A percentile compares a stretch with the other conserved stretches of the same genome.
These are phyloP conservation scores for Microctenopoma stevenorrisi DNA, from an alignment of 2,797 vertebrate species.

Conservation along the genomic window DNA sequence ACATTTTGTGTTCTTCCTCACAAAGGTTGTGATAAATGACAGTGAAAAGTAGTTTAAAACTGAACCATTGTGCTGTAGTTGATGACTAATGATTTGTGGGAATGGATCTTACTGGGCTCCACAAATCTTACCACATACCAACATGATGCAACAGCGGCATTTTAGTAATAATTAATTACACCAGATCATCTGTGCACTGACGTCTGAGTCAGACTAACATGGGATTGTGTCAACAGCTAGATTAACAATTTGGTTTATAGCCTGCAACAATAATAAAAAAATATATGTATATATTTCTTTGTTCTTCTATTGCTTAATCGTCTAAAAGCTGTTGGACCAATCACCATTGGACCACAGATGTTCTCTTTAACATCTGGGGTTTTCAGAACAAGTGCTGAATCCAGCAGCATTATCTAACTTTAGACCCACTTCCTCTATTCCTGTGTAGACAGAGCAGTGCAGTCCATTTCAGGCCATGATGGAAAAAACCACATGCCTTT, in stretches of 20 bases:
- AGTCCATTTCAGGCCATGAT: slow-evolving; percentile 56
- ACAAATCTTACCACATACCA: slow-evolving; percentile 61
- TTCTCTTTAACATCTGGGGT: slow-evolving; percentile 24
- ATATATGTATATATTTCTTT: too few relatives aligned
- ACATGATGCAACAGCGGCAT: slow-evolving; percentile 72
- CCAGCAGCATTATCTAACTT: slow-evolving; percentile 55
- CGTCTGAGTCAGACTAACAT: slow-evolving; percentile 14
- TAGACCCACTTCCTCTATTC: slow-evolving; percentile 75
- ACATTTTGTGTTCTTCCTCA: slow-evolving; percentile 47
- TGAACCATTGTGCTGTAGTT: slow-evolving; percentile 55
- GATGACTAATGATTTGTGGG: slow-evolving; percentile 75
- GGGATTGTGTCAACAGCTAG: slow-evolving; percentile 7
- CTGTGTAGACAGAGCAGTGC: slow-evolving; percentile 38
- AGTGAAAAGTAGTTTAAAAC: slow-evolving; percentile 69
- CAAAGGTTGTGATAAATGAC: slow-evolving; percentile 59
- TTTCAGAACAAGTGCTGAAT: slow-evolving; percentile 39
- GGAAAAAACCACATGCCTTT: slow-evolving; percentile 66
- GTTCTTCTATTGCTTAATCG: background rate
- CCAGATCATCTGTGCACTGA: slow-evolving; percentile 46
- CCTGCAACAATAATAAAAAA: background rate
- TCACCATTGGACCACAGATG: slow-evolving; percentile 4
- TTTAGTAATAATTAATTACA: slow-evolving; percentile 59
- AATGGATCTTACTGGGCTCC: slow-evolving; percentile 71
- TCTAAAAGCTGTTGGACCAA: slow-evolving; percentile 24
- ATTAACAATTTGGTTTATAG: slow-evolving; percentile 5